Evolutionary conservation across 2,797 vertebrate genomes (phyloP), one percentile per base, ranked within the genome.

Genomic region (Propithecus perrieri): DNA sequence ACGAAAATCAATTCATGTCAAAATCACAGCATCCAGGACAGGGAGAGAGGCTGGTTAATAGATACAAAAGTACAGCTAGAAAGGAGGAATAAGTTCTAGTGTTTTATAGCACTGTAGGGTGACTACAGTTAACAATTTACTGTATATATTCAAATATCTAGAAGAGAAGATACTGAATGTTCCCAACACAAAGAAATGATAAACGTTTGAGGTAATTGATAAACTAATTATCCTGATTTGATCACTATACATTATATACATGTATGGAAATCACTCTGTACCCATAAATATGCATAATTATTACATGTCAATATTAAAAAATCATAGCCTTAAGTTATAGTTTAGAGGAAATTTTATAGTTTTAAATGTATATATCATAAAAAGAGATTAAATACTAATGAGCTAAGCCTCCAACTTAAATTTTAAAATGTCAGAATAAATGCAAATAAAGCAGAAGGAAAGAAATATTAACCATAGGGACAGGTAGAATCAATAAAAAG

Each of bases 341-440:
- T 46, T 85, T 59, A 86, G 48, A 95, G 50, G 5, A 86, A 91
- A 90, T 18, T 30, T 74, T 63, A 69, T 48, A 67, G 59, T 69
- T 86, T 93, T 55, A 81, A 95, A 86, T n/a, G 15, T n/a, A 90
- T 53, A 61, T 55, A 55, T 83, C 65, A 63, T 78, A 92, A 80
- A n/a, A 96, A 38, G 8, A 67, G 30, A 89, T 80, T 89, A 95
- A 89, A 67, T 85, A 91, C 26, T 69, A 88, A 72, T 65, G 15
- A 89, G 59, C 35, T 63, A 83, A 93, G 63, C 14, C 17, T 85
- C 28, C 53, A 88, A 94, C 8, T 90, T 79, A 92, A 85, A 28
- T 20, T 85, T 65, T 97, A 28, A 61, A 91, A 97, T 78, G 43
- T 85, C 55, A 76, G 43, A 96, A 84, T 85, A 89, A 57, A 94